phyloP scores from a whole-genome alignment of 2,113 vertebrate genomes.

The Poicephalus gulielmi region DNA sequence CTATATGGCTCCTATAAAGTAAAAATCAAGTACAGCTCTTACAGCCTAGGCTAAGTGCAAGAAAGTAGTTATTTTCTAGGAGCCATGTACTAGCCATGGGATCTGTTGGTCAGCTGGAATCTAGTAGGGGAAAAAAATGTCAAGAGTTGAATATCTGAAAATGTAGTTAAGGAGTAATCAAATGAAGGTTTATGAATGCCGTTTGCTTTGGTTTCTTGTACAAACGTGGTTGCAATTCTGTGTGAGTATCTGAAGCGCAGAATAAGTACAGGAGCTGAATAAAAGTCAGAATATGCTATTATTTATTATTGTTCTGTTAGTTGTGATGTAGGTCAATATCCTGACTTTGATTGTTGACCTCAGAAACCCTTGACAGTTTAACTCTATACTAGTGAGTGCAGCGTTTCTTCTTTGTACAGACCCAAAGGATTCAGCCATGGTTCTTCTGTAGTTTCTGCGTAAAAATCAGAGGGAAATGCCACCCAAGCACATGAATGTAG shows the following conservation, averaged over 20 bases:
- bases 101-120: neutral
- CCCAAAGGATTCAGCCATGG: neutral
- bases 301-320: neutral
- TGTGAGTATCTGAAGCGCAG: neutral
- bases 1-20: neutral
- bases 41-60: neutral
- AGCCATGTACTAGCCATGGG: accelerated
- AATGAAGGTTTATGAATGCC: neutral
- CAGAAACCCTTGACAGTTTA: neutral
- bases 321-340: accelerated
- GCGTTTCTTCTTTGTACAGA: neutral
- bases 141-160: neutral
- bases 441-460: neutral
- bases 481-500: accelerated
- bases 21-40: neutral
- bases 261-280: neutral
- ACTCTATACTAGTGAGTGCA: neutral
- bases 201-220: neutral
- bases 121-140: neutral
- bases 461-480: neutral
- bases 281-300: neutral
- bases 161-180: neutral
- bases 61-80: neutral
- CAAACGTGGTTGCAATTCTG: neutral
- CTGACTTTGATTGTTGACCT: neutral